These are phyloP conservation scores for Chloroclysta siterata DNA, from an alignment of 2,888 invertebrate species.

Conservation along the genomic window DNA sequence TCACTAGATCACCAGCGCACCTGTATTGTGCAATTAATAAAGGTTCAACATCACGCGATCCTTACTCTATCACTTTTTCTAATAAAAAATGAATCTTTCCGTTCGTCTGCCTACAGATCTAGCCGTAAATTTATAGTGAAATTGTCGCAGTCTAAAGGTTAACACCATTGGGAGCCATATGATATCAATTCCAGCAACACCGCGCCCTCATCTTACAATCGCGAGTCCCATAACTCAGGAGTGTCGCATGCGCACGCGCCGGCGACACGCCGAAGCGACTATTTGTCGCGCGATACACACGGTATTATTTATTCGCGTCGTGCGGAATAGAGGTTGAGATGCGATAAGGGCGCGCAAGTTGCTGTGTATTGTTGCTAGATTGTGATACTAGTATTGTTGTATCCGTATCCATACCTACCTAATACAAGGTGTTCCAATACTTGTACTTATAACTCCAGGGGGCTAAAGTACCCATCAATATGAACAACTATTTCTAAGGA, in stretches of 20 bases:
- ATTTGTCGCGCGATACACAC: slow-evolving; percentile 66
- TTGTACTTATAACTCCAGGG: too few relatives aligned
- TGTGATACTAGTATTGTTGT: slow-evolving; percentile 4
- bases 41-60: too few relatives aligned
- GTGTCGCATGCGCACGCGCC: slow-evolving; percentile 37
- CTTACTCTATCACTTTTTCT: too few relatives aligned
- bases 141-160: neutral
- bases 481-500: too few relatives aligned
- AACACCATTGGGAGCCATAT: slow-evolving; percentile 1
- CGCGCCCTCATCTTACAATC: slow-evolving; percentile 19
- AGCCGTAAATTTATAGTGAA: too few relatives aligned
- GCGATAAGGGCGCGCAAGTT: slow-evolving; percentile 26
- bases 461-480: too few relatives aligned
- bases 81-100: too few relatives aligned
- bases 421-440: neutral
- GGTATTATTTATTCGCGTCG: slow-evolving; percentile 50
- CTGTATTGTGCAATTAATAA: too few relatives aligned
- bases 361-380: slow-evolving; percentile 18
- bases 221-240: slow-evolving; percentile 37
- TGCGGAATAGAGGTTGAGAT: slow-evolving; percentile 38
- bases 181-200: slow-evolving; percentile 13
- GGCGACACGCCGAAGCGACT: slow-evolving; percentile 58
- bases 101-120: too few relatives aligned
- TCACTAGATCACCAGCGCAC: too few relatives aligned
- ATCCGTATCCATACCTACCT: neutral